Evolutionary conservation across 2,888 invertebrate species (phyloP), one percentile per base, ranked within the genome.

Genomic region (Baronia brevicornis): DNA sequence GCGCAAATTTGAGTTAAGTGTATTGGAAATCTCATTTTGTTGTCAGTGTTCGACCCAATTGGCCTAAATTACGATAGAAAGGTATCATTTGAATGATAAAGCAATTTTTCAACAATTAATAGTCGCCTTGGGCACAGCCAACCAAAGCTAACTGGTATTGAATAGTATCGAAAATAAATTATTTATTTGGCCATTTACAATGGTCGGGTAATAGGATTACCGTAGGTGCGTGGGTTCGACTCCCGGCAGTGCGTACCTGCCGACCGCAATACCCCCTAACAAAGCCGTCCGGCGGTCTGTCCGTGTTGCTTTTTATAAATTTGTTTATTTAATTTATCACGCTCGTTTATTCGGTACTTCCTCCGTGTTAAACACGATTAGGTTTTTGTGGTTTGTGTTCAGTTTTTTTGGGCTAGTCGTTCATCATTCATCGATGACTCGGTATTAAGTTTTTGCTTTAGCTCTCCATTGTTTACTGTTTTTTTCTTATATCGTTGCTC

Each of bases 321-420:
- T 77, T 79, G 82, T 82, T 80, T 80, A 79, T 80, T 79, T 80
- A 80, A 80, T 80, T 80, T 74, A 79, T 66, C 74, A 77, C 73
- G 75, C 66, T 69, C 77, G 72, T 77, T 79, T 79, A 78, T 74
- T 66, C 60, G 75, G 67, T 64, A 78, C 78, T 78, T 80, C 79
- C 78, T 77, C 56, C 60, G 54, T 55, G 62, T 68, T 74, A 72
- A 65, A 69, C 61, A 60, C 77, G 70, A 77, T 80, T 78, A 73
- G 56, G 51, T 82, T 79, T 78, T 80, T 77, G 74, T 77, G 70
- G 71, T 68, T 53, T 58, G 55, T 60, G 57, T 63, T 57, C 48
- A 49, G 41, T 63, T 22, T 48, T 53, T 70, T 69, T 61, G 56
- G 40, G 25, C 36, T 31, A 50, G 46, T 52, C 60, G 58, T 62